Percentiles rank a stretch among this genome's conserved stretches.
Conservation (phyloP, 2,888 invertebrate genomes). For the Xanthia togata region DNA sequence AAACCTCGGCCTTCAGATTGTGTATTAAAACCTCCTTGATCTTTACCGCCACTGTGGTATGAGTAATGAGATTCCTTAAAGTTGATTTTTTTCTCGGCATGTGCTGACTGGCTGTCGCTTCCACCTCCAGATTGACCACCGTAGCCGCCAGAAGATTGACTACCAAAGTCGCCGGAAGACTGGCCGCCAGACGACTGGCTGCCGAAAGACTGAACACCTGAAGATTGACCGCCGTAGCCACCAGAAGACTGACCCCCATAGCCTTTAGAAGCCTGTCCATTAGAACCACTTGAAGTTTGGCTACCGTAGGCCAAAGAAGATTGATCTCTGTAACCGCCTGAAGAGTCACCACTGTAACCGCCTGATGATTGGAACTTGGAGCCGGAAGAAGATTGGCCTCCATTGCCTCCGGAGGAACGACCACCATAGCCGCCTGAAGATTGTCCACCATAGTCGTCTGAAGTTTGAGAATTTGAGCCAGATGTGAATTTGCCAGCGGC, state of each 20-base stretch:
- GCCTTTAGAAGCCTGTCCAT: slow-evolving; percentile 19
- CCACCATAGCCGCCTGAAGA: slow-evolving; percentile 1
- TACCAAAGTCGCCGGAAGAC: background rate
- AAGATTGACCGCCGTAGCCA: background rate
- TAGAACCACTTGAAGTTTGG: slow-evolving; percentile 7
- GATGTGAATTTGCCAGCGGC: background rate
- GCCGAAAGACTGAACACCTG: slow-evolving; percentile 6
- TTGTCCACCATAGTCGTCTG: slow-evolving; percentile 11
- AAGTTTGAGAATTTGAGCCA: slow-evolving; percentile 9
- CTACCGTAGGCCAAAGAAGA: slow-evolving; percentile 31
- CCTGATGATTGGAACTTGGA: slow-evolving; percentile 9
- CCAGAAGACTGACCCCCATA: slow-evolving; percentile 23
- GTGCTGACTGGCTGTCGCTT: slow-evolving; percentile 14
- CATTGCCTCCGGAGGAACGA: slow-evolving; percentile 13
- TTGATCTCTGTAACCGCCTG: slow-evolving; percentile 12
- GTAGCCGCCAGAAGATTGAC: slow-evolving; percentile 11
- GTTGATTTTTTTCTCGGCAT: slow-evolving; percentile 49
- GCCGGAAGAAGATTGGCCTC: background rate
- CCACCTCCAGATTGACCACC: slow-evolving; percentile 26
- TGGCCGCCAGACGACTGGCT: background rate
- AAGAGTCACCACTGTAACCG: slow-evolving; percentile 17
- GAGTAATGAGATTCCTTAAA: slow-evolving; percentile 71
- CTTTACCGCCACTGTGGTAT: slow-evolving; percentile 63
- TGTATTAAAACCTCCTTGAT: slow-evolving; percentile 33
- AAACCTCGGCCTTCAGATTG: slow-evolving; percentile 39